These are phyloP conservation scores for Tetramorium bicarinatum DNA, from an alignment of 2,888 invertebrate species.

Conservation along the genomic window DNA sequence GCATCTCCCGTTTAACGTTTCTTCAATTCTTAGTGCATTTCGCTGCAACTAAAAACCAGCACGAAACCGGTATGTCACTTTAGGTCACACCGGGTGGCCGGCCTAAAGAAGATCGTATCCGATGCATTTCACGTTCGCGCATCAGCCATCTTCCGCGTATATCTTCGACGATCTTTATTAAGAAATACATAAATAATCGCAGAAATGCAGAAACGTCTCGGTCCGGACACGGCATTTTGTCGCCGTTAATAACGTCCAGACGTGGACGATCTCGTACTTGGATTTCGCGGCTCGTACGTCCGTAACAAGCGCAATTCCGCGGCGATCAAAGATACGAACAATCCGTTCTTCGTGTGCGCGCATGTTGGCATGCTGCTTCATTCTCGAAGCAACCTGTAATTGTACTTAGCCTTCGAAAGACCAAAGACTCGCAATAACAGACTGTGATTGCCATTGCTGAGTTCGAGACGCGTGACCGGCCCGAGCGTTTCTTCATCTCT, in stretches of 20 bases:
- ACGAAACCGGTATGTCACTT: conserved; percentile 25
- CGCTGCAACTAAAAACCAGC: conserved; percentile 24
- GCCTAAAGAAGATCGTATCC: conserved; percentile 41
- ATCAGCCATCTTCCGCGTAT: conserved; percentile 22
- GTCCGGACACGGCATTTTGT: background rate
- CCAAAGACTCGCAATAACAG: conserved; percentile 64
- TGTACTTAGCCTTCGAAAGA: conserved; percentile 64
- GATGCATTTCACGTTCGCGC: conserved; percentile 31
- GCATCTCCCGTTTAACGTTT: background rate
- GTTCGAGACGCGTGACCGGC: conserved; percentile 66
- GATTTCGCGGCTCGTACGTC: conserved; percentile 1
- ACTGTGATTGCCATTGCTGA: conserved; percentile 65
- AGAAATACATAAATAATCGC: conserved; percentile 29
- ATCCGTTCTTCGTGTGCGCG: conserved; percentile 15
- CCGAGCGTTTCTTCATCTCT: conserved; percentile 44
- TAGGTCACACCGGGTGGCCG: conserved; percentile 34
- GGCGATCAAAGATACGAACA: conserved; percentile 33
- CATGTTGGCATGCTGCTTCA: conserved; percentile 13
- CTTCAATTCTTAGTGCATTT: conserved; percentile 45
- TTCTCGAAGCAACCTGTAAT: conserved; percentile 65
- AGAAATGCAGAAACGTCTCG: conserved; percentile 33
- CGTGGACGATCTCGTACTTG: conserved; percentile 9
- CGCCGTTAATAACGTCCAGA: conserved; percentile 10
- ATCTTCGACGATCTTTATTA: conserved; percentile 46
- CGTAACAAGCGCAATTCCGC: conserved; percentile 52